Percentiles rank a stretch among this genome's conserved stretches.
Evolutionary conservation across 1,140 invertebrate genomes (phyloP).

Genomic region (Lepidurus arcticus): DNA sequence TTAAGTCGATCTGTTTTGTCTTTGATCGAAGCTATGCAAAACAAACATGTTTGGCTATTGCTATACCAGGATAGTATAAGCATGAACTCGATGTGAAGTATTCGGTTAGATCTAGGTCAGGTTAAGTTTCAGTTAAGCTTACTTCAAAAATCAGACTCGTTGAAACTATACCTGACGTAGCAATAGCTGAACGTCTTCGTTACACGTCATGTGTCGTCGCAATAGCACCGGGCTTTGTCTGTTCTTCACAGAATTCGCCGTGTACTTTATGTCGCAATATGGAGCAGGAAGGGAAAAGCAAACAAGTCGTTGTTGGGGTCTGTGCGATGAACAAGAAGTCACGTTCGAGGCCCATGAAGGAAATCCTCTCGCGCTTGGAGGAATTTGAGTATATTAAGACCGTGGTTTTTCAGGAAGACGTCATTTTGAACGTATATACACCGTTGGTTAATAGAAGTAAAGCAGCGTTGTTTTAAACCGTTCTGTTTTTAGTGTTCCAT

Average conservation of each 20-base stretch:
- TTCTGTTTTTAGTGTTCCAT: constrained; percentile 69
- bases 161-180: not conserved
- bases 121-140: not conserved
- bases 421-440: constrained; percentile 72
- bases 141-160: not conserved
- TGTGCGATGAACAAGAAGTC: constrained; percentile 99
- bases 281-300: constrained; percentile 44
- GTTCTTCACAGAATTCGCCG: constrained; percentile 27
- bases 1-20: no score
- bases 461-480: not conserved
- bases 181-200: not conserved
- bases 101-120: no score
- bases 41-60: no score
- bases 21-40: no score
- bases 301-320: constrained; percentile 88
- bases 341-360: constrained; percentile 96
- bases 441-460: not conserved
- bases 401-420: constrained; percentile 85
- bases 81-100: no score
- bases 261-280: constrained; percentile 26
- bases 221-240: constrained; percentile 34
- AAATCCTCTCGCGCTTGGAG: constrained; percentile 87
- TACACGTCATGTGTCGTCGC: not conserved
- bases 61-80: no score
- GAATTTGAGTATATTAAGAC: constrained; percentile 96